Evolutionary conservation across 2,113 vertebrate genomes (phyloP).

Genomic region (Antechinus stuartii): DNA sequence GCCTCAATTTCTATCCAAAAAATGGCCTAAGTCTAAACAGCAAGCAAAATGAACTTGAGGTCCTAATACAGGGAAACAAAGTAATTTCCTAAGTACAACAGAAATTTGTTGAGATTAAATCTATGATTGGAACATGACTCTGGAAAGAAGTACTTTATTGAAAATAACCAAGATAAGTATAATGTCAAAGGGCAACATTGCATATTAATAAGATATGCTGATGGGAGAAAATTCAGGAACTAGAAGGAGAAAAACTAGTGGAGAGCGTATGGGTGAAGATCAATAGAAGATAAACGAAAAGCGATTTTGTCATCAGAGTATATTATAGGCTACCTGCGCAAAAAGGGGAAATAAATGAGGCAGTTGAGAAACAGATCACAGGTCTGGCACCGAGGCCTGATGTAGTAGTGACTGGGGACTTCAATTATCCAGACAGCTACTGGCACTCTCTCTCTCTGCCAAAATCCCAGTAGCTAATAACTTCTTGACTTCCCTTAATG

Average conservation of each 20-base stretch:
- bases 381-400: background rate
- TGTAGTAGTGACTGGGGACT: background rate
- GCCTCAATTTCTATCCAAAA: background rate
- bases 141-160: too few species aligned
- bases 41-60: background rate
- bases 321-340: background rate
- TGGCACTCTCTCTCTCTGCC: background rate
- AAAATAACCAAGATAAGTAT: background rate
- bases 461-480: background rate
- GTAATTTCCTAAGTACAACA: background rate
- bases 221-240: background rate
- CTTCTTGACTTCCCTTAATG: background rate
- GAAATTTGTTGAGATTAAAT: slow-evolving; percentile 9
- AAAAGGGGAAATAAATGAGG: background rate
- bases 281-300: background rate
- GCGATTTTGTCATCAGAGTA: background rate
- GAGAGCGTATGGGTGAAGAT: background rate
- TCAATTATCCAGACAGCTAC: background rate
- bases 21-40: background rate
- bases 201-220: background rate
- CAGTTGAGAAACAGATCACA: background rate
- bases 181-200: background rate
- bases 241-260: background rate
- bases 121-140: background rate
- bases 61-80: background rate